phyloP scores from a whole-genome alignment of 2,113 vertebrate genomes.

The Xiphorhynchus elegans region DNA sequence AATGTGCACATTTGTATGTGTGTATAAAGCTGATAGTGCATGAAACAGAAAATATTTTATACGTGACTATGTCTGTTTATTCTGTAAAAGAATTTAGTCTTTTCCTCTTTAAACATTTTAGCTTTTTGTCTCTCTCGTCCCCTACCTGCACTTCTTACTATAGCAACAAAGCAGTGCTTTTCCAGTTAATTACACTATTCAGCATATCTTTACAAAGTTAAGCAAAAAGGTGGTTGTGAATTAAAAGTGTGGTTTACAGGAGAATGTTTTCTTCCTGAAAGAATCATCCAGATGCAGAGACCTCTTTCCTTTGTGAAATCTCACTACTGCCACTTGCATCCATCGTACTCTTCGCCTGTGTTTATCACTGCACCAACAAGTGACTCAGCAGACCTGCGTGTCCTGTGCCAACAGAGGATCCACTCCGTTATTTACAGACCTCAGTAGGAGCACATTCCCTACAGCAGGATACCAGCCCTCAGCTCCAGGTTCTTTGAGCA shows the following conservation, averaged over 20 bases:
- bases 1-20: neutral
- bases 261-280: neutral
- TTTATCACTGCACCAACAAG: neutral
- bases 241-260: neutral
- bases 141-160: neutral
- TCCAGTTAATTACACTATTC: neutral
- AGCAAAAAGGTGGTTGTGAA: neutral
- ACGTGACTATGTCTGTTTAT: neutral
- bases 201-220: neutral
- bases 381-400: neutral
- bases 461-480: neutral
- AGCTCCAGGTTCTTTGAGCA: neutral
- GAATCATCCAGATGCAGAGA: neutral
- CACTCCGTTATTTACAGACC: neutral
- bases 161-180: neutral
- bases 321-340: neutral
- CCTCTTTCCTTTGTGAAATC: neutral
- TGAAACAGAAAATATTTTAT: neutral
- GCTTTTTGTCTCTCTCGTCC: neutral
- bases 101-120: neutral
- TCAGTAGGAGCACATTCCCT: accelerated
- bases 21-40: neutral
- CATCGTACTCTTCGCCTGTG: neutral
- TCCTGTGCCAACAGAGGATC: neutral
- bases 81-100: neutral